phyloP scores from a whole-genome alignment of 2,797 vertebrate species.

The Xenops minutus region DNA sequence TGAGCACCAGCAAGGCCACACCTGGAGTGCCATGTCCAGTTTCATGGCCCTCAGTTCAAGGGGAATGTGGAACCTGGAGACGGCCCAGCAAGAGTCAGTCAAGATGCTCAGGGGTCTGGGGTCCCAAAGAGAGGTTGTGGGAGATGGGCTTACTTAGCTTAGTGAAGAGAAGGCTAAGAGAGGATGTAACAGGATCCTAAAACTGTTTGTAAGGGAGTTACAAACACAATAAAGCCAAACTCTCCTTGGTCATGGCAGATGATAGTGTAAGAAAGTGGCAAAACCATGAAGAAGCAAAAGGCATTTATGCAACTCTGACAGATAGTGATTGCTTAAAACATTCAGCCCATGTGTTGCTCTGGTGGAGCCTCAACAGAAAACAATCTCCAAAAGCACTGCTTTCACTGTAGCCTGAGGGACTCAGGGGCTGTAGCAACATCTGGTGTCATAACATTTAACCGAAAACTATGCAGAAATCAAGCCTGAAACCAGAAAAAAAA shows the following conservation, averaged over 20 bases:
- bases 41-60: neutral
- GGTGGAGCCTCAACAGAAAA: neutral
- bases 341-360: neutral
- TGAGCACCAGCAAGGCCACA: neutral
- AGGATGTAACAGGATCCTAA: neutral
- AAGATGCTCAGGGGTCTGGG: neutral
- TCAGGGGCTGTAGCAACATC: neutral
- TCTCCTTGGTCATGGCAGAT: neutral
- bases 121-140: neutral
- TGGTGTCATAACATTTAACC: neutral
- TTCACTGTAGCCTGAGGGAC: neutral
- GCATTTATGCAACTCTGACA: neutral
- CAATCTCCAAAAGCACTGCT: neutral
- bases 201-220: neutral
- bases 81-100: neutral
- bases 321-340: neutral
- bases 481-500: neutral
- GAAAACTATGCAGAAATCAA: neutral
- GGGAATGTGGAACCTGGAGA: neutral
- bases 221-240: neutral
- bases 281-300: neutral
- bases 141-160: neutral
- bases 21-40: neutral
- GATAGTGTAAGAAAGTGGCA: neutral
- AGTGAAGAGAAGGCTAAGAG: neutral